Base-by-base conservation (phyloP, 2,888 invertebrate genomes). In the Dynastes tityus region DNA sequence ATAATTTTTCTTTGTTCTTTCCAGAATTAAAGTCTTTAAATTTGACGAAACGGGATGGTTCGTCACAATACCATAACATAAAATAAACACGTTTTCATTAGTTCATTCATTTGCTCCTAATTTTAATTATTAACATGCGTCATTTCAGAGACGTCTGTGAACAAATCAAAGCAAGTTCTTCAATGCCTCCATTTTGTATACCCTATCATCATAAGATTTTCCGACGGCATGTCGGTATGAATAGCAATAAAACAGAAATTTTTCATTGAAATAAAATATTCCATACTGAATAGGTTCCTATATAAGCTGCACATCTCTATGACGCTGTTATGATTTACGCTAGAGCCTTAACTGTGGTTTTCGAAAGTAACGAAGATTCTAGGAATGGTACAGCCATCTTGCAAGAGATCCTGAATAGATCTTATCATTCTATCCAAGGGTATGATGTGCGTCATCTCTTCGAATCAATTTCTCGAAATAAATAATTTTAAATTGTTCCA, bases 321-420 rank as follows among this genome's bases (percentile, higher is more conserved):
- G 97, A 97, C 85, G 96, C 96, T 0, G 95, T 98, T 1, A 93
- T 94, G 87, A 92, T 97, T 76, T 97, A 97, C 90, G 97, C 97
- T 0, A 90, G 93, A 11, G 97, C 97, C 0, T 91, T 96, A 16
- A 94, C 95, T 0, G 94, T 95, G 75, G 91, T 94, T 0, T 90
- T 97, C 81, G 87, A 91, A 29, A 90, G 91, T 16, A 93, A 93
- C 0, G 91, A 93, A 8, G 92, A 94, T 80, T 93, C 94, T 0
- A 92, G 92, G 64, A 94, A 97, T 86, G 97, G 97, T 4, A 92
- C 92, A 0, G 92, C 93, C 0, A 92, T 97, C 74, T 92, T 96
- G 88, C 91, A 91, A 79, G 91, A 92, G n/a, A 94, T 97, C n/a
- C 89, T 94, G 67, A 95, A 95, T 78, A 91, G 93, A 32, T 92